Conservation (phyloP, 2,888 invertebrate species). For the Ectemnius lituratus region DNA sequence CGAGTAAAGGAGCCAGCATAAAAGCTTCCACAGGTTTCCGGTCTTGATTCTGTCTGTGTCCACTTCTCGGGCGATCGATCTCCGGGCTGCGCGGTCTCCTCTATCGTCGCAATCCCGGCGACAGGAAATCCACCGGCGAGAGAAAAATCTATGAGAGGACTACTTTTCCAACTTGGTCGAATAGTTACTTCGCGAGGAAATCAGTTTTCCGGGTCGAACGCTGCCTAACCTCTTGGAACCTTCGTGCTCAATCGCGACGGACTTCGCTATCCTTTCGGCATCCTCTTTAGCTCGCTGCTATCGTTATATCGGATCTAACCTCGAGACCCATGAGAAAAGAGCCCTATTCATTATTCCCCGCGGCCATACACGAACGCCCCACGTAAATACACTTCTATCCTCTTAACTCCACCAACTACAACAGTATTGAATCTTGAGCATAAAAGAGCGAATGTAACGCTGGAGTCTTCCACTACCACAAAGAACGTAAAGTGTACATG, state of each 20-base stretch:
- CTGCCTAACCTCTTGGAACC: slow-evolving; percentile 39
- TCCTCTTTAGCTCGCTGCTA: slow-evolving; percentile 55
- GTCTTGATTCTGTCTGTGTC: slow-evolving; percentile 27
- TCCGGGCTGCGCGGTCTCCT: slow-evolving; percentile 13
- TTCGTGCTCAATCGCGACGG: slow-evolving; percentile 51
- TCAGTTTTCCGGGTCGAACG: slow-evolving; percentile 49
- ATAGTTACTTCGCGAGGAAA: slow-evolving; percentile 41
- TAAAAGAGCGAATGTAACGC: background rate
- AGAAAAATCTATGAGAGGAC: slow-evolving; percentile 46
- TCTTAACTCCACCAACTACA: background rate
- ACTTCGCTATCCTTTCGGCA: slow-evolving; percentile 50
- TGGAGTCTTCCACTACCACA: no score
- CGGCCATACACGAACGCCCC: no score
- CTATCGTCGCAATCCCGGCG: slow-evolving; percentile 12
- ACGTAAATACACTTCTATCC: background rate
- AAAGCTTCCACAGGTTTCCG: slow-evolving; percentile 30
- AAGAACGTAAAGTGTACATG: no score
- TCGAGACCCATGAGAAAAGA: slow-evolving; percentile 13
- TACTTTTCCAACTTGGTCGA: slow-evolving; percentile 35
- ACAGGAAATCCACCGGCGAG: slow-evolving; percentile 38
- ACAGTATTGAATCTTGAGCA: background rate
- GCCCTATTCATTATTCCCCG: slow-evolving; percentile 12
- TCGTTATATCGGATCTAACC: slow-evolving; percentile 45
- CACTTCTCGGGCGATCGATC: slow-evolving; percentile 39
- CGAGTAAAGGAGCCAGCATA: background rate